phyloP scores from a whole-genome alignment of 37 sponge, comb jelly and placozoan genomes.

The Geodia barretti region DNA sequence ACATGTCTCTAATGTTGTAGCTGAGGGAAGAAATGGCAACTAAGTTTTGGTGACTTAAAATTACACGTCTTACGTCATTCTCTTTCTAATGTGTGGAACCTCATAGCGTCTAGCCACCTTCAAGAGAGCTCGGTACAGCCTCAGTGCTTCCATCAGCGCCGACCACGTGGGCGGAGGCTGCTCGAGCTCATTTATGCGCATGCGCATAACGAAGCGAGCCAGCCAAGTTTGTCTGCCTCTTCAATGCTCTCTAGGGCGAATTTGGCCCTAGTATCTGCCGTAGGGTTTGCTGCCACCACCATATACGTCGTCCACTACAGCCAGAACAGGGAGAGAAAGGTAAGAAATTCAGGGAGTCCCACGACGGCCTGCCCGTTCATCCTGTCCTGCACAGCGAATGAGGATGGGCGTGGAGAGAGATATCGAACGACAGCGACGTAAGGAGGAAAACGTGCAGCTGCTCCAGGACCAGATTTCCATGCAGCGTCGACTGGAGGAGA shows the following conservation, averaged over 20 bases:
- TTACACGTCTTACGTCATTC: conserved; percentile 36
- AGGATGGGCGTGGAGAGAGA: conserved; percentile 72
- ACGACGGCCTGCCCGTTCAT: not conserved
- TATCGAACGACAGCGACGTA: conserved; percentile 67
- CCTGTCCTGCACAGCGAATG: conserved; percentile 54
- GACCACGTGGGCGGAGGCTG: too few species aligned
- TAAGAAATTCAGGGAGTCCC: conserved; percentile 13
- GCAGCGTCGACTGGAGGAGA: conserved; percentile 43
- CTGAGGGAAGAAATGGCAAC: conserved; percentile 23
- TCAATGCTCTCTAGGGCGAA: conserved; percentile 35
- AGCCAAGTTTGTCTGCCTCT: too few species aligned
- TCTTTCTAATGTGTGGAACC: conserved; percentile 13
- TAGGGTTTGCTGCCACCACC: conserved; percentile 17
- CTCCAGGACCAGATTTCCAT: conserved; percentile 58
- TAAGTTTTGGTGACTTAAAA: not conserved
- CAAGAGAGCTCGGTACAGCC: conserved; percentile 49
- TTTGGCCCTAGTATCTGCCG: conserved; percentile 17
- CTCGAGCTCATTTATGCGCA: conserved; percentile 11
- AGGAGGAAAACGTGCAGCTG: conserved; percentile 45
- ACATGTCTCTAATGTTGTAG: conserved; percentile 58
- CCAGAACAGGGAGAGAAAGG: conserved; percentile 71
- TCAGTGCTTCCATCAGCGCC: conserved; percentile 25
- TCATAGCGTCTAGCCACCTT: conserved; percentile 20
- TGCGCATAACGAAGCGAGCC: not conserved
- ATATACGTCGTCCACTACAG: conserved; percentile 75